Conservation (phyloP, 2,113 vertebrate genomes). For the Cryptomyrus ogoouensis region DNA sequence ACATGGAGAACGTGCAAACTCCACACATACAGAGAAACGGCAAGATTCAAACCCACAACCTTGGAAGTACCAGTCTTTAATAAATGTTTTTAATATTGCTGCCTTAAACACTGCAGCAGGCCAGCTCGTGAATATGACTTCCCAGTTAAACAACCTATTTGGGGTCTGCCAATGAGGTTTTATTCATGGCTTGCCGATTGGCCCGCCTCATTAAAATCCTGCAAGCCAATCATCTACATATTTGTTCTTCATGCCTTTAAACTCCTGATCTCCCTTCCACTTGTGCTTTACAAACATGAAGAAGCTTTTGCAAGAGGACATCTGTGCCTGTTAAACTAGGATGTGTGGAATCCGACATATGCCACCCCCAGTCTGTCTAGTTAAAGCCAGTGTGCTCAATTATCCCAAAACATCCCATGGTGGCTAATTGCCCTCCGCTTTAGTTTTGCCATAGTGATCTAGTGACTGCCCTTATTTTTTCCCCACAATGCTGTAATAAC, state of each 20-base stretch:
- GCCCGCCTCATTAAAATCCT: background rate
- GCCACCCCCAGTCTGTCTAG: background rate
- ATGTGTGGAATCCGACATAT: background rate
- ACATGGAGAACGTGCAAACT: background rate
- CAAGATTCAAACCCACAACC: background rate
- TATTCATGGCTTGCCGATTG: background rate
- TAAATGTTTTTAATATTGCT: background rate
- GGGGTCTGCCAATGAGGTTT: background rate
- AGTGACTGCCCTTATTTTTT: background rate
- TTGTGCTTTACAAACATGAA: background rate
- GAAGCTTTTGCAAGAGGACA: background rate
- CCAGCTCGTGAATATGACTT: background rate
- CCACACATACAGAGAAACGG: background rate
- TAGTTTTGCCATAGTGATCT: background rate
- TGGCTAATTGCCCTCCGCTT: background rate
- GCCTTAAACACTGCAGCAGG: background rate
- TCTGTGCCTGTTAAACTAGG: conserved; percentile 2
- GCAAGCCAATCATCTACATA: background rate
- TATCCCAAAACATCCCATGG: background rate
- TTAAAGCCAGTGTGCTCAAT: background rate
- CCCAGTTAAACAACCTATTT: background rate
- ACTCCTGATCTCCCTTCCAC: background rate
- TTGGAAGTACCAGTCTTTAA: background rate
- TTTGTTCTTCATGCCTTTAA: background rate
- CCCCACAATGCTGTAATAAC: background rate